Percentiles rank a stretch among this genome's conserved stretches.
Conservation (phyloP, 2,888 invertebrate species). For the Philereme transversata region DNA sequence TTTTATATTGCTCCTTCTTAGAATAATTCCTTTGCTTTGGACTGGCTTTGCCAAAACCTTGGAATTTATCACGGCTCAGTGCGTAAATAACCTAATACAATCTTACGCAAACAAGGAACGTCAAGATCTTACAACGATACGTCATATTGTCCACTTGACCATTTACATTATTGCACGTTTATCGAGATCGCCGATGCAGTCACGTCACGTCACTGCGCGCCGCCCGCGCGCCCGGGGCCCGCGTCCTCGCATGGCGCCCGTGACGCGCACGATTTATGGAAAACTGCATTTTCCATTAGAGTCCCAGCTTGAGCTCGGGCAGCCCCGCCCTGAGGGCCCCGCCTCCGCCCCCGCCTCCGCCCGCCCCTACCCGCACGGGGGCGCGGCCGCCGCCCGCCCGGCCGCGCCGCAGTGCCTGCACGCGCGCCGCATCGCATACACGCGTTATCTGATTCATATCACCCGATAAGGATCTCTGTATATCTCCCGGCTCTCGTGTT, state of each 20-base stretch:
- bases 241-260: conserved; percentile 13
- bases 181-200: too few relatives aligned
- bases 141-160: too few relatives aligned
- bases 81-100: too few relatives aligned
- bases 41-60: too few relatives aligned
- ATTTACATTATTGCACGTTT: too few relatives aligned
- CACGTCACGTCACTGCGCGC: neutral
- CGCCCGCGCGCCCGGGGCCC: neutral
- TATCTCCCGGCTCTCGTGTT: conserved; percentile 41
- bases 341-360: conserved; percentile 36
- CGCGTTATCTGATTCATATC: conserved; percentile 47
- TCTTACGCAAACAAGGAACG: too few relatives aligned
- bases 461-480: conserved; percentile 41
- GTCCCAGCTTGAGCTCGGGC: conserved; percentile 27
- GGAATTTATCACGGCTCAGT: too few relatives aligned
- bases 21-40: too few relatives aligned
- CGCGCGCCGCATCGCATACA: conserved; percentile 52
- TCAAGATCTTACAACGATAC: too few relatives aligned
- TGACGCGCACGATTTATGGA: conserved; percentile 48
- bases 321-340: conserved; percentile 12
- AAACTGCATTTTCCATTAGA: conserved; percentile 51
- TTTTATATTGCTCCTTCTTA: too few relatives aligned
- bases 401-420: conserved; percentile 54
- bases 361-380: conserved; percentile 40
- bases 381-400: conserved; percentile 38